Conservation (phyloP, 2,113 vertebrate genomes). For the Menura novaehollandiae region DNA sequence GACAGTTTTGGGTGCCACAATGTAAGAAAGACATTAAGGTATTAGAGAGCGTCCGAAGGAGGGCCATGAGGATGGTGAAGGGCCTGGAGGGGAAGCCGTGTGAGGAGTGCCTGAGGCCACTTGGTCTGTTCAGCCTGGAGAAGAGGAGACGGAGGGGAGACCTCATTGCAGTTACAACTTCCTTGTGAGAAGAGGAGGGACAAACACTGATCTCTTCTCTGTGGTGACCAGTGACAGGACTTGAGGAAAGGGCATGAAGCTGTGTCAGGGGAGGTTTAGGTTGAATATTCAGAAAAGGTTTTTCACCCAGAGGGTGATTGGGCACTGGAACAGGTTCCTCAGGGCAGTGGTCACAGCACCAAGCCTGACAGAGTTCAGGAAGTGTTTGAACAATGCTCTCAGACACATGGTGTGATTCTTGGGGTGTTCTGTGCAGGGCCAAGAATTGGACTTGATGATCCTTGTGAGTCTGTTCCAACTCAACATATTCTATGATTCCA, state of each 20-base stretch:
- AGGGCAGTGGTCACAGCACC: background rate
- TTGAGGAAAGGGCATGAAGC: fast-evolving
- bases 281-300: background rate
- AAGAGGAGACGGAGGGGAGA: background rate
- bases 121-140: background rate
- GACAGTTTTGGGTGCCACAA: background rate
- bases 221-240: background rate
- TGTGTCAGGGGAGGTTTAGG: background rate
- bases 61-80: background rate
- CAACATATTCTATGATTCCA: background rate
- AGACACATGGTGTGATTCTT: fast-evolving
- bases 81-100: fast-evolving
- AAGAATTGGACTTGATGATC: fast-evolving
- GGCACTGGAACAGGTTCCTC: background rate
- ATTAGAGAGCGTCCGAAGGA: background rate
- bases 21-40: fast-evolving
- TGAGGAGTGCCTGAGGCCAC: fast-evolving
- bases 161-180: background rate
- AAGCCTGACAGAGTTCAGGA: background rate
- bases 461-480: background rate
- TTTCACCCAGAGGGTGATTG: fast-evolving
- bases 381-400: background rate
- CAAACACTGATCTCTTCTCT: no score
- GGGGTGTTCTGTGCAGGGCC: background rate
- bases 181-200: fast-evolving